Base-by-base conservation (phyloP, 2,888 invertebrate species). In the Linnaemya tessellans region DNA sequence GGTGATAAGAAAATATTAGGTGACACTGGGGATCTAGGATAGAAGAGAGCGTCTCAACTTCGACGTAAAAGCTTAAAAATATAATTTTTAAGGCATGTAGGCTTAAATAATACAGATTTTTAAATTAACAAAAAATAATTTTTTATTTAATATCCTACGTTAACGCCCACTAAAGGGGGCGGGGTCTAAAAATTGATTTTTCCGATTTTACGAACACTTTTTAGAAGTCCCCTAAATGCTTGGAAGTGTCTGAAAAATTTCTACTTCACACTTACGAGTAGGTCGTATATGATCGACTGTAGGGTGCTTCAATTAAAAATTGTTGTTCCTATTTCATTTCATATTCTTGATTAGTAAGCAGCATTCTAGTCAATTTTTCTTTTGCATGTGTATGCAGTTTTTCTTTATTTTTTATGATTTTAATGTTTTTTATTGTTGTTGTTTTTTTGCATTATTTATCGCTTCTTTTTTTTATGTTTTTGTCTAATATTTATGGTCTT, bases 321-420 rank as follows among this genome's bases (percentile, higher is more conserved):
- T 75, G 15, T 75, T 82, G 43, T 74, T 82, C 46, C 70, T 15
- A 56, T 65, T 64, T 68, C 46, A 65, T 78, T 73, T 22, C 46
- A 77, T 54, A 70, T 82, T 85, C 85, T 85, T 82, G 82, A 85
- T 85, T 82, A 85, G 82, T 82, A 62, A 75, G 82, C 65, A 75
- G 82, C 65, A 80, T 71, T 75, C 70, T 60, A 64, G 68, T 43
- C 22, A 67, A 75, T 78, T 73, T 77, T 77, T 68, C 60, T 58
- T 68, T 80, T 81, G 68, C 81, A 78, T 70, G 73, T 77, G 80
- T 67, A 80, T 75, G 74, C 49, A 80, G 3, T 67, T 58, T 51
- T 71, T 64, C 2, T 22, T 80, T 64, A 49, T 18, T 35, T 51
- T 68, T 30, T 22, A 35, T 38, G 8, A 38, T 38, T 41, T 1